A percentile compares a stretch with the other conserved stretches of the same genome.
These are phyloP conservation scores for Hydractinia symbiolongicarpus DNA, from an alignment of 30 jellyfish, hydroid and myxozoan genomes.

Conservation along the genomic window DNA sequence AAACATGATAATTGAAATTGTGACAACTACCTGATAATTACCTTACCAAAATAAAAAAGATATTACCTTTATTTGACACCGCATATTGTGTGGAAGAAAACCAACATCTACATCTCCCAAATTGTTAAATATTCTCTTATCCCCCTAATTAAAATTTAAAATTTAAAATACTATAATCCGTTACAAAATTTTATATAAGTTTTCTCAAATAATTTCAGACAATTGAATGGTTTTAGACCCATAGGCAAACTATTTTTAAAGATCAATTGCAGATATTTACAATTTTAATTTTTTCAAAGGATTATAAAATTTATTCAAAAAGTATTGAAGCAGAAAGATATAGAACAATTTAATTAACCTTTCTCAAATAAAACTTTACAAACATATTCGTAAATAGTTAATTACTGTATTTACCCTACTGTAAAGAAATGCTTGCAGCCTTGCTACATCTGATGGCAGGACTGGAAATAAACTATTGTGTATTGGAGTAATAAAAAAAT, in stretches of 20 bases:
- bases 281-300: background rate
- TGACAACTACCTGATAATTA: background rate
- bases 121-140: constrained; percentile 58
- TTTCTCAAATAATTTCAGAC: too few relatives aligned
- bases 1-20: too few relatives aligned
- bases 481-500: constrained; percentile 61
- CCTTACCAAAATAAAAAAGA: background rate
- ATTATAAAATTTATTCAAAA: background rate
- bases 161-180: too few relatives aligned
- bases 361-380: background rate
- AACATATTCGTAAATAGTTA: background rate
- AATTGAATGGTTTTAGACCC: too few relatives aligned
- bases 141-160: constrained; percentile 45
- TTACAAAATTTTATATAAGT: too few relatives aligned
- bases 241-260: too few relatives aligned
- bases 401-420: constrained; percentile 53
- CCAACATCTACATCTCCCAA: constrained; percentile 66
- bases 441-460: constrained; percentile 90
- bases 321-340: background rate
- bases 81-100: constrained; percentile 73
- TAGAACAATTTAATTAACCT: background rate
- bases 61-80: constrained; percentile 56
- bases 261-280: background rate
- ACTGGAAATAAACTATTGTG: constrained; percentile 49
- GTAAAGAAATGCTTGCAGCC: constrained; percentile 76